Conservation (phyloP, 2,888 invertebrate species). For the Loripinus fragilis region DNA sequence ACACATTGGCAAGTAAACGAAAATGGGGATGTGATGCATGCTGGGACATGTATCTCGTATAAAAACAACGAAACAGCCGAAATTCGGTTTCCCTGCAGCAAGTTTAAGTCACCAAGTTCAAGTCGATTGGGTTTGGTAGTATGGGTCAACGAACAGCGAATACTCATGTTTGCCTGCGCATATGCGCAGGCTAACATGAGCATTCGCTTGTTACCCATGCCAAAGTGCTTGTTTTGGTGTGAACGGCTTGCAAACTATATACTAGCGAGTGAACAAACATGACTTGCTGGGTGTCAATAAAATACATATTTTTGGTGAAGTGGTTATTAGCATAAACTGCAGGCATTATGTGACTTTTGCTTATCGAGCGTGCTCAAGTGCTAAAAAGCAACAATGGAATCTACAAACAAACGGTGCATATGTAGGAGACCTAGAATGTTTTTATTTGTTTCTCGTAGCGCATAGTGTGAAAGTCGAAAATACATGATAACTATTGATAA, state of each 20-base stretch:
- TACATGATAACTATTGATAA: constrained; percentile 8
- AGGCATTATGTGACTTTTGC: not conserved
- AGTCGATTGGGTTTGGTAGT: no score
- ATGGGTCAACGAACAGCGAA: no score
- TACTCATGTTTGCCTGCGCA: no score
- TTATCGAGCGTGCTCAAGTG: not conserved
- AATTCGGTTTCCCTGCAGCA: no score
- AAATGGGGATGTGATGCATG: constrained; percentile 27
- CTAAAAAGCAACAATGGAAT: not conserved
- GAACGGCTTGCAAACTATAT: no score
- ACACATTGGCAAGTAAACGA: constrained; percentile 23
- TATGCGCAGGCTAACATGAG: no score
- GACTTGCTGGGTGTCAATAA: constrained; percentile 23
- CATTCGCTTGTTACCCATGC: no score
- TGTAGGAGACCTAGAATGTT: not conserved
- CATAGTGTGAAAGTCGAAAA: not conserved
- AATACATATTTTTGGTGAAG: constrained; percentile 3
- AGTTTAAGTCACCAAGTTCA: no score
- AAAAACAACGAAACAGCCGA: no score
- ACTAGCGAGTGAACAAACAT: constrained; percentile 25
- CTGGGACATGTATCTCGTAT: constrained; percentile 30
- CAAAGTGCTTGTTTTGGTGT: no score
- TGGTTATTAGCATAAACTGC: not conserved
- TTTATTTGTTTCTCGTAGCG: not conserved
- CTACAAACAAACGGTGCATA: not conserved